Evolutionary conservation across 2,888 invertebrate species (phyloP).

Genomic region (Campoplex nolae): DNA sequence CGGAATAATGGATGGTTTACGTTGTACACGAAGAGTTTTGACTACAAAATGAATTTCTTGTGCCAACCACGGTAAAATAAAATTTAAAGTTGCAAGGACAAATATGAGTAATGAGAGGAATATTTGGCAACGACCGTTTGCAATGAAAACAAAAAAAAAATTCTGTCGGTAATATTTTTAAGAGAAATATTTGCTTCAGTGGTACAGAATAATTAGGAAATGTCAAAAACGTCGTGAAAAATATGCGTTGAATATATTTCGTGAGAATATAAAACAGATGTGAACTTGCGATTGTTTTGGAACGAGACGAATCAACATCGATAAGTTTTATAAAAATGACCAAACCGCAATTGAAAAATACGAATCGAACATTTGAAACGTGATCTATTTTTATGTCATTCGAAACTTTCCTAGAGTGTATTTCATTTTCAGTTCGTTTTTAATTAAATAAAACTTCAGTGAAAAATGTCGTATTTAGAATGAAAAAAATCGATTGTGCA

Average conservation of each 20-base stretch:
- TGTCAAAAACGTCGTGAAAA: too few species aligned
- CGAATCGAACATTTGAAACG: background rate
- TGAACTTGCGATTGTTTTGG: too few species aligned
- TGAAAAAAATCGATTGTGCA: background rate
- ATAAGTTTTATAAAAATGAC: background rate
- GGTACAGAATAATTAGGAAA: too few species aligned
- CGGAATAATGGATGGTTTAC: background rate
- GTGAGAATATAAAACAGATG: too few species aligned
- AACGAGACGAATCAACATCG: background rate
- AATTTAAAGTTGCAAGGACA: background rate
- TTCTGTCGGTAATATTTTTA: too few species aligned
- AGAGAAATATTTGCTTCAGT: too few species aligned
- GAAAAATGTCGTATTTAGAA: background rate
- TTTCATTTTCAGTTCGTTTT: background rate
- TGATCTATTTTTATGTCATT: background rate
- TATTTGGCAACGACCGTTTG: background rate
- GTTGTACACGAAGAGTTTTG: background rate
- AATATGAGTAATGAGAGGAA: background rate
- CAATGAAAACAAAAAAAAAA: background rate
- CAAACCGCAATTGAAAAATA: background rate
- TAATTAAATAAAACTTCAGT: background rate
- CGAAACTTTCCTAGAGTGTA: background rate
- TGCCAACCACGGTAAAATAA: background rate
- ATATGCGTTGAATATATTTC: too few species aligned
- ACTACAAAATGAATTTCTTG: background rate